Evolutionary conservation across 2,888 invertebrate species (phyloP), one percentile per base, ranked within the genome.

Genomic region (Clusia tigrina): DNA sequence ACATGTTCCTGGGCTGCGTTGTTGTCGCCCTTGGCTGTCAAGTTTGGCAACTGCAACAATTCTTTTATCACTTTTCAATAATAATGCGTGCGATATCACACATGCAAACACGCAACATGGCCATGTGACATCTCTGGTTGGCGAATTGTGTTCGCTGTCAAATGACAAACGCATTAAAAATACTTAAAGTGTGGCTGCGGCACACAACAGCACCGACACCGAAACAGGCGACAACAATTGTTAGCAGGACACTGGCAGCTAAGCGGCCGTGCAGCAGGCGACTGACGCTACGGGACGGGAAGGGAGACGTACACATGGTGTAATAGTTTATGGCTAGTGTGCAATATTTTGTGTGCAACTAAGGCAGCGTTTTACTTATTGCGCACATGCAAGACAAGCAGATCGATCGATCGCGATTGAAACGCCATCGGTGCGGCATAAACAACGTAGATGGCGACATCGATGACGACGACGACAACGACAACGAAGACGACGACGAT

Each of bases 81-180:
- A 42, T 17, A 42, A 42, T 42, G 42, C 42, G 42, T n/a, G 42
- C 42, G 12, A 42, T 42, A 42, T 42, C 42, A n/a, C 15, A 32
- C 32, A 32, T 6, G 32, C 32, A 32, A 32, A 12, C 12, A 32
- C 32, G 12, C 42, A n/a, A 42, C n/a, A 42, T n/a, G n/a, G 9
- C 12, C 6, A 6, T 32, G 42, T n/a, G 9, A 3, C 42, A 15
- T 6, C 3, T 42, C 12, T 48, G 18, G 48, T 22, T 48, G 18
- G 48, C 18, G 48, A 48, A 48, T 60, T 65, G 59, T 67, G 67
- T 67, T 63, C 60, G 58, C 67, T 67, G 67, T 67, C 67, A 65
- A 67, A 61, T 67, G 63, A 56, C 67, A 67, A 65, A 65, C 67
- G 67, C 67, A 65, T 67, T 65, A 63, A 67, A 63, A 67, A 65